Conservation (phyloP, 2,113 vertebrate species). For the Grantiella picta region DNA sequence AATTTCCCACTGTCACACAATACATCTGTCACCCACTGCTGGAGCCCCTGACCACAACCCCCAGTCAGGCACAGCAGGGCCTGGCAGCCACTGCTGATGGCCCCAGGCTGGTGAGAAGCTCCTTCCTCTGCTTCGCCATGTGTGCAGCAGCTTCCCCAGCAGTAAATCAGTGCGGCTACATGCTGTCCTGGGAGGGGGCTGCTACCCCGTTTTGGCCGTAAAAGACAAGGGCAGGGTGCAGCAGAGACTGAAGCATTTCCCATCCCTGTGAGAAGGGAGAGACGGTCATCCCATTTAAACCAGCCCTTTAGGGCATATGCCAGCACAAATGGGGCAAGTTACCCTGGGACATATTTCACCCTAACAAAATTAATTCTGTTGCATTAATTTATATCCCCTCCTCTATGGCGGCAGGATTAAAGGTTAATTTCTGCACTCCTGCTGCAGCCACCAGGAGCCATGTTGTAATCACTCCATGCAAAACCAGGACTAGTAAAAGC, state of each 20-base stretch:
- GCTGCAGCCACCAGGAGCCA: not conserved
- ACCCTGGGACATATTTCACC: not conserved
- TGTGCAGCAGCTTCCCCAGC: not conserved
- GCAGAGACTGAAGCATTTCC: not conserved
- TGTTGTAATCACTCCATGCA: fast-evolving
- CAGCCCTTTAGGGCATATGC: not conserved
- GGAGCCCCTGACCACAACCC: fast-evolving
- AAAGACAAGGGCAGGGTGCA: not conserved
- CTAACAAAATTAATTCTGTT: not conserved
- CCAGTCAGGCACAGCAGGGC: not conserved
- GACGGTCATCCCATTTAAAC: not conserved
- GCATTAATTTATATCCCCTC: not conserved
- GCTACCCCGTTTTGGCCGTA: not conserved
- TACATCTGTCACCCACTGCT: fast-evolving
- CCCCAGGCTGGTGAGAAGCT: not conserved
- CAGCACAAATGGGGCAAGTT: not conserved
- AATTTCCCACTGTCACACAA: fast-evolving
- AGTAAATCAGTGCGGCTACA: not conserved
- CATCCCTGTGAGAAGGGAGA: not conserved
- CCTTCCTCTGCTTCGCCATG: fast-evolving
- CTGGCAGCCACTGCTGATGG: not conserved
- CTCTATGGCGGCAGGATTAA: fast-evolving
- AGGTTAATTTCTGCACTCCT: not conserved
- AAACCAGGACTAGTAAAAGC: not conserved
- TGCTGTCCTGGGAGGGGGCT: not conserved